A percentile compares a stretch with the other conserved stretches of the same genome.
Conservation (phyloP, 2,888 invertebrate genomes). For the Drosophila kuntzei region DNA sequence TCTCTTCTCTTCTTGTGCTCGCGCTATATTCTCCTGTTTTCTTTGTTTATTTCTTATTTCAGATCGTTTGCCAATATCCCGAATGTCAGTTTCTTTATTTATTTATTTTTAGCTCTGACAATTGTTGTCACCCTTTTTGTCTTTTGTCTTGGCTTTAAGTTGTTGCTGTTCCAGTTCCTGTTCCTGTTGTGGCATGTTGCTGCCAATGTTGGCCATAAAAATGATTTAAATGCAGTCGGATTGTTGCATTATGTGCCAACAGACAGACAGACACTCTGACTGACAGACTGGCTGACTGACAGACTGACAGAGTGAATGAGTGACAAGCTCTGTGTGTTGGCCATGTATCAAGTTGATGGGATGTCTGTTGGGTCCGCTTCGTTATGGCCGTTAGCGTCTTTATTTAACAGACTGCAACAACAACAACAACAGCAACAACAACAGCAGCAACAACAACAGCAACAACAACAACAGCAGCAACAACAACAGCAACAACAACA, state of each 20-base stretch:
- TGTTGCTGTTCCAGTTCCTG: conserved; percentile 1
- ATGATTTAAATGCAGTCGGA: conserved; percentile 69
- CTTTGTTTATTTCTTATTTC: not conserved
- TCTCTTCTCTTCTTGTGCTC: too few species aligned
- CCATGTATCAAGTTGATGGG: conserved; percentile 69
- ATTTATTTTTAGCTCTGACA: not conserved
- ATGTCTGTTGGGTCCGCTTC: conserved; percentile 53
- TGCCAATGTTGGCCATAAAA: conserved; percentile 57
- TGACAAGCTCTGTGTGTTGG: conserved; percentile 44
- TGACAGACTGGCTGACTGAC: conserved; percentile 17
- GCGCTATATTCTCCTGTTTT: too few species aligned
- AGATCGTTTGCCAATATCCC: not conserved
- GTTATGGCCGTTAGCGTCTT: conserved; percentile 72
- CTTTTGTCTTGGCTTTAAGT: conserved; percentile 8
- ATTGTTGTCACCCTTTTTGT: conserved; percentile 1
- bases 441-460: not conserved
- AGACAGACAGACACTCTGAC: conserved; percentile 10
- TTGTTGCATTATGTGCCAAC: conserved; percentile 60
- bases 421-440: conserved; percentile 1
- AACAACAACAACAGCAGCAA: not conserved
- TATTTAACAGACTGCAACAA: conserved; percentile 42
- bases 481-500: not conserved
- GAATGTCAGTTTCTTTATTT: conserved; percentile 6
- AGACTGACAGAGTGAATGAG: conserved; percentile 43
- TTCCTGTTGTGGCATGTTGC: conserved; percentile 33